Conservation (phyloP, 2,797 vertebrate species). For the Pseudochromis fuscus region DNA sequence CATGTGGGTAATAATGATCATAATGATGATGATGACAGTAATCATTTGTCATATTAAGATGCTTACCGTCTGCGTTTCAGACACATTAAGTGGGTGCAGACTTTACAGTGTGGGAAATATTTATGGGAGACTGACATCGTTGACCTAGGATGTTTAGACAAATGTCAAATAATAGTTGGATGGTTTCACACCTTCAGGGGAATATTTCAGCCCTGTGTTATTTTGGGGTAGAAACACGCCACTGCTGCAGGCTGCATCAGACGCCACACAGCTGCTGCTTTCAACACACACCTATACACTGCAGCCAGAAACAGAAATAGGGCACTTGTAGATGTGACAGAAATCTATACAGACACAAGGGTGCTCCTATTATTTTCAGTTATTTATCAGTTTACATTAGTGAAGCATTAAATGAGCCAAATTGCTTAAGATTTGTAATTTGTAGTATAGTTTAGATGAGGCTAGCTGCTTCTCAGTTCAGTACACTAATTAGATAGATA, state of each 20-base stretch:
- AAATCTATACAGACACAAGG: neutral
- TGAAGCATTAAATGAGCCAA: no score
- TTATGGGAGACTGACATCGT: slow-evolving; percentile 22
- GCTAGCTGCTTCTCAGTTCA: neutral
- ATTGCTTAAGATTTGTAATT: neutral
- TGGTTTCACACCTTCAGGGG: slow-evolving; percentile 19
- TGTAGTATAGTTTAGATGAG: neutral
- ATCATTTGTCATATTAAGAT: slow-evolving; percentile 60
- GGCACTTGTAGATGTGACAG: neutral
- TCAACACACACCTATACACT: slow-evolving; percentile 14
- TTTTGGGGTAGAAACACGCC: slow-evolving; percentile 31
- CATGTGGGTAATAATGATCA: slow-evolving; percentile 58
- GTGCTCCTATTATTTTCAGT: no score
- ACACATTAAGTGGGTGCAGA: slow-evolving; percentile 21
- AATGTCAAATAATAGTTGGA: slow-evolving; percentile 34
- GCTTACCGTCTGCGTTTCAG: slow-evolving; percentile 43
- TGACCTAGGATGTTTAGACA: slow-evolving; percentile 18
- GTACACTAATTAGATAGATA: no score
- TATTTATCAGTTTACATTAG: no score
- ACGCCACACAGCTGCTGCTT: slow-evolving; percentile 34
- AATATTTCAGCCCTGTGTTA: slow-evolving; percentile 15
- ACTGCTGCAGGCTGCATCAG: slow-evolving; percentile 28
- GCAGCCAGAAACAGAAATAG: slow-evolving; percentile 20
- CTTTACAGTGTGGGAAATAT: slow-evolving; percentile 18
- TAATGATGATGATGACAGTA: slow-evolving; percentile 50